Evolutionary conservation across 2,113 vertebrate species (phyloP).

Genomic region (Calidris pygmaea): DNA sequence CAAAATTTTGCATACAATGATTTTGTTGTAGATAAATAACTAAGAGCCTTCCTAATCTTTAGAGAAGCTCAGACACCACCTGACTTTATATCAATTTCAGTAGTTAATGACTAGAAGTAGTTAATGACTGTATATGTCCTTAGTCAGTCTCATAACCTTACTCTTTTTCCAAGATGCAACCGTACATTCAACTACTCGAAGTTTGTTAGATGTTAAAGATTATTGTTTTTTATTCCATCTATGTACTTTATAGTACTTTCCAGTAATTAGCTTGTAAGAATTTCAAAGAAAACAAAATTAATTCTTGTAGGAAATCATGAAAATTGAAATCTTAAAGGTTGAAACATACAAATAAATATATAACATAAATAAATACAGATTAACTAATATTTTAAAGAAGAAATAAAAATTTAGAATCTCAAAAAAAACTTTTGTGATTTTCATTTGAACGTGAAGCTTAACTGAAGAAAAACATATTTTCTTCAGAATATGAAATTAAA

Average conservation of each 20-base stretch:
- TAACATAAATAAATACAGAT: background rate
- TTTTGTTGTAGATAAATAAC: background rate
- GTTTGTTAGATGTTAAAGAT: background rate
- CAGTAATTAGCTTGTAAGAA: background rate
- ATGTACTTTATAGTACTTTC: background rate
- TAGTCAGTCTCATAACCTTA: background rate
- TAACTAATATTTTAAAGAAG: rapidly evolving
- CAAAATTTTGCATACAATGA: background rate
- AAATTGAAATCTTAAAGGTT: background rate
- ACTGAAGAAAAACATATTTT: background rate
- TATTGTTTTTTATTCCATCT: background rate
- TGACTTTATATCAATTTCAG: background rate
- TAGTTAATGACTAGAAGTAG: background rate
- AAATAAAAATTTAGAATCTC: background rate
- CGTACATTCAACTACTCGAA: background rate
- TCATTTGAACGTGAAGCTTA: background rate
- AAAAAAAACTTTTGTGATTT: background rate
- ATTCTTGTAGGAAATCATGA: background rate
- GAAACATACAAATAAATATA: background rate
- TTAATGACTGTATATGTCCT: background rate
- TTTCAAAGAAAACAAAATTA: background rate
- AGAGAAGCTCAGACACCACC: background rate
- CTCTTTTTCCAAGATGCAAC: background rate
- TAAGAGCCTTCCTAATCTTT: background rate
- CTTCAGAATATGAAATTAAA: background rate